These are phyloP conservation scores for Dicrurus megarhynchus DNA, from an alignment of 2,113 vertebrate genomes.

Conservation along the genomic window DNA sequence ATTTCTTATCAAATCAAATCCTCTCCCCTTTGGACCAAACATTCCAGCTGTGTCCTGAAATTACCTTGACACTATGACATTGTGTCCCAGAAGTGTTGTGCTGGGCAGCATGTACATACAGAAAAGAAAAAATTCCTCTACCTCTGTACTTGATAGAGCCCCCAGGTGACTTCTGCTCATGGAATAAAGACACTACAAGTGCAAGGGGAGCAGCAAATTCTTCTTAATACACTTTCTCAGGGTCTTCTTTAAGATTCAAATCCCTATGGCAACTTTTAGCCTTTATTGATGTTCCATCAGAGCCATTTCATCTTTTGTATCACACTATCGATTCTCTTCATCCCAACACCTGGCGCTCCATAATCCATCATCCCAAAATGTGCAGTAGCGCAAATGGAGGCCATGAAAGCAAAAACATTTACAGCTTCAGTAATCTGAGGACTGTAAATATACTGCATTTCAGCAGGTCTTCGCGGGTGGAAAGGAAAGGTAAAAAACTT, in stretches of 20 bases:
- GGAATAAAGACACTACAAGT: not conserved
- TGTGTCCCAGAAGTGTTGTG: rapidly evolving
- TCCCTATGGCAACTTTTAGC: conserved; percentile 36
- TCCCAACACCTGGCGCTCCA: not conserved
- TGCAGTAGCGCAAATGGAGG: conserved; percentile 1
- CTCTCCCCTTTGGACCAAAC: not conserved
- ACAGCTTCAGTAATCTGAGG: not conserved
- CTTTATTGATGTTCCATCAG: conserved; percentile 46
- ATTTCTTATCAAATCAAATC: not conserved
- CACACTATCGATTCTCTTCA: conserved; percentile 20
- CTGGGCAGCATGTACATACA: not conserved
- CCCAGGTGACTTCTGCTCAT: not conserved
- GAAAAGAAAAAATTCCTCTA: not conserved
- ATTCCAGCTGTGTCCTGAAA: not conserved
- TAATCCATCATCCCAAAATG: conserved; percentile 35
- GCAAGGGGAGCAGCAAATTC: not conserved
- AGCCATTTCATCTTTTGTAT: conserved; percentile 38
- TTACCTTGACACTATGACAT: not conserved
- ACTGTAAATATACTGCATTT: not conserved
- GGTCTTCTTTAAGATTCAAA: conserved; percentile 37
- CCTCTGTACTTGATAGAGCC: not conserved
- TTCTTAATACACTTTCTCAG: conserved; percentile 9
- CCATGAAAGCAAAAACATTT: conserved; percentile 8
- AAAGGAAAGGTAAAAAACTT: not conserved
- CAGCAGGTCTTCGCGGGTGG: not conserved